Conservation (phyloP, 2,113 vertebrate species). For the human region DNA sequence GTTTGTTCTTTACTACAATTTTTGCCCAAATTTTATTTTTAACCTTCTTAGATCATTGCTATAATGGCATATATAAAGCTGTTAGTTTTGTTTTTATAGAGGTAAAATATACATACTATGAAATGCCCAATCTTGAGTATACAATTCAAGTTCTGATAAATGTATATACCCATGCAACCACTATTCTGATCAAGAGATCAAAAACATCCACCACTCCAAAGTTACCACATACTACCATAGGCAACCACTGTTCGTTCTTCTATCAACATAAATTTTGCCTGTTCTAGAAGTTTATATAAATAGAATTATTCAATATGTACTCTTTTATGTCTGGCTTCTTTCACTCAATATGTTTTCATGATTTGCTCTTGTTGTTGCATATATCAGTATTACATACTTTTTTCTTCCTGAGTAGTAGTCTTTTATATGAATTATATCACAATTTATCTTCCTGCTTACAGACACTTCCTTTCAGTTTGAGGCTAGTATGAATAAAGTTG, state of each 20-base stretch:
- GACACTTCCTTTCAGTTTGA: not conserved
- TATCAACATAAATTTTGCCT: not conserved
- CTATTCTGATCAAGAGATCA: not conserved
- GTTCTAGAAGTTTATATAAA: not conserved
- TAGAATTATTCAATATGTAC: not conserved
- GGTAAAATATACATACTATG: constrained; percentile 11
- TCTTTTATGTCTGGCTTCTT: constrained; percentile 24
- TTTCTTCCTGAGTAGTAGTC: constrained; percentile 9
- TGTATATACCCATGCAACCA: not conserved
- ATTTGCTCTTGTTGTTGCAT: constrained; percentile 4
- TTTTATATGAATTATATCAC: not conserved
- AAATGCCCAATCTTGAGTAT: not conserved
- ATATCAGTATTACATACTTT: not conserved
- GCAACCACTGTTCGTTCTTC: not conserved
- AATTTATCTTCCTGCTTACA: constrained; percentile 15
- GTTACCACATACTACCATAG: not conserved
- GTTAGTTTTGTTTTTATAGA: not conserved
- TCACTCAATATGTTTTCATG: not conserved
- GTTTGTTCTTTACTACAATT: not conserved
- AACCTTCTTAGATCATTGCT: not conserved
- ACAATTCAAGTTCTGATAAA: constrained; percentile 4
- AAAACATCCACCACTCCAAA: constrained; percentile 2
- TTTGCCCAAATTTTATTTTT: not conserved
- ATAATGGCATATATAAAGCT: not conserved
- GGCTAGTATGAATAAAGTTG: not conserved